Base-by-base conservation (phyloP, 2,113 vertebrate species). In the Sapajus apella region DNA sequence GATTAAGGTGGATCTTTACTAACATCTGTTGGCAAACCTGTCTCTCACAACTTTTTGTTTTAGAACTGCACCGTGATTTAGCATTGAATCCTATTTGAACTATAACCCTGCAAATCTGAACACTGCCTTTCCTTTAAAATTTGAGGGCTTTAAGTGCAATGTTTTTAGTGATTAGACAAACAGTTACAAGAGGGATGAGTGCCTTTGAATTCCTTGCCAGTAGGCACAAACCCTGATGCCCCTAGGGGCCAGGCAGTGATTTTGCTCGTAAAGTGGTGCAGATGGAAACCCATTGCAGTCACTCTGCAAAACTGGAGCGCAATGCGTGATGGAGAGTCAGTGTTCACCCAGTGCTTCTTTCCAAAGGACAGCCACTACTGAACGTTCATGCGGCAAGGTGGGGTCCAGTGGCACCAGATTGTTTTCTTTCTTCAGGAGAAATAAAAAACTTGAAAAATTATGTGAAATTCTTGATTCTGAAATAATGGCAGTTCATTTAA, bases 391-490 rank as follows among this genome's bases (percentile, higher is more conserved):
- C 90, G 61, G 35, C 13, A 2, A 30, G 6, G 5, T 27, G 14
- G 30, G 27, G 5, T 21, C 30, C 5, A 7, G 8, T 35, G 79
- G 56, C 32, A 35, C 30, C 52, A 82, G 20, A 84, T 27, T 45
- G 72, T 45, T 47, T 85, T 35, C 21, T 45, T 81, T 95, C 32
- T 88, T 23, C 83, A 61, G 85, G 92, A 55, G n/a, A 79, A 87
- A n/a, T 16, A 43, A 37, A 52, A 66, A 10, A 23, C 81, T 72
- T 93, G 47, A 88, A 61, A 94, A 30, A 68, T 55, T 68, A 27
- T 76, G 64, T 72, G 12, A 91, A 61, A 96, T 43, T 88, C 35
- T 32, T 56, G 35, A 87, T 89, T 80, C 68, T 89, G 87, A 94
- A 95, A 50, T 50, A 93, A 58, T 25, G 5, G 11, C 43, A 93